Percentiles rank a stretch among this genome's conserved stretches.
These are phyloP conservation scores for Acridotheres tristis DNA, from an alignment of 2,797 vertebrate genomes.

Conservation along the genomic window DNA sequence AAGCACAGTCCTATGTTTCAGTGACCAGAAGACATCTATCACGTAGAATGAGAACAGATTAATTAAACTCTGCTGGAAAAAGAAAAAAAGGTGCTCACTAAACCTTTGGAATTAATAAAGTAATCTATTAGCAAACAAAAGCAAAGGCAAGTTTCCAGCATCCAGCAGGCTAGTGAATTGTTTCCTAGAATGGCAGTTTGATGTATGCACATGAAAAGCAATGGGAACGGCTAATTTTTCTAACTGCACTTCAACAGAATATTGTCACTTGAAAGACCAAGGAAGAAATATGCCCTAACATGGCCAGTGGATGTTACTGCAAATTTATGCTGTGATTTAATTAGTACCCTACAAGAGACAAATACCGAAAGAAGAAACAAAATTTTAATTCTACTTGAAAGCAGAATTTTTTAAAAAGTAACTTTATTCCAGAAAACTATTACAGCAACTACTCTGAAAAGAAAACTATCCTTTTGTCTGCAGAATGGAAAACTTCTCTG, in stretches of 20 bases:
- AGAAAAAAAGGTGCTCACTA: background rate
- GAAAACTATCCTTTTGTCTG: background rate
- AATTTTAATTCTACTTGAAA: background rate
- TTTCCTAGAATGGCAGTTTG: constrained; percentile 28
- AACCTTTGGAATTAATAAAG: constrained; percentile 12
- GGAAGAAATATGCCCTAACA: background rate
- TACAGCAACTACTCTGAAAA: background rate
- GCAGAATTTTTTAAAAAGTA: background rate
- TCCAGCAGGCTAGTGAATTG: background rate
- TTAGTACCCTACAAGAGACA: background rate
- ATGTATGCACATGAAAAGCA: constrained; percentile 25
- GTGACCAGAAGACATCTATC: background rate
- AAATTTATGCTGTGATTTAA: constrained; percentile 26
- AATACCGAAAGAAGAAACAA: background rate
- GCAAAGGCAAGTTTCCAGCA: constrained; percentile 38
- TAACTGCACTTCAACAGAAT: constrained; percentile 27
- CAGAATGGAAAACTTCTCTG: background rate
- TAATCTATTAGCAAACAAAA: constrained; percentile 50
- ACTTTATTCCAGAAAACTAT: background rate
- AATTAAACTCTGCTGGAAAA: background rate
- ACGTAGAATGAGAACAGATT: background rate
- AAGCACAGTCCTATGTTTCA: background rate
- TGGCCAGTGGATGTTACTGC: background rate
- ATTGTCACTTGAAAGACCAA: constrained; percentile 31
- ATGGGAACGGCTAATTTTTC: constrained; percentile 40